These are phyloP conservation scores for Nymphalis urticae DNA, from an alignment of 2,888 invertebrate species.

Conservation along the genomic window DNA sequence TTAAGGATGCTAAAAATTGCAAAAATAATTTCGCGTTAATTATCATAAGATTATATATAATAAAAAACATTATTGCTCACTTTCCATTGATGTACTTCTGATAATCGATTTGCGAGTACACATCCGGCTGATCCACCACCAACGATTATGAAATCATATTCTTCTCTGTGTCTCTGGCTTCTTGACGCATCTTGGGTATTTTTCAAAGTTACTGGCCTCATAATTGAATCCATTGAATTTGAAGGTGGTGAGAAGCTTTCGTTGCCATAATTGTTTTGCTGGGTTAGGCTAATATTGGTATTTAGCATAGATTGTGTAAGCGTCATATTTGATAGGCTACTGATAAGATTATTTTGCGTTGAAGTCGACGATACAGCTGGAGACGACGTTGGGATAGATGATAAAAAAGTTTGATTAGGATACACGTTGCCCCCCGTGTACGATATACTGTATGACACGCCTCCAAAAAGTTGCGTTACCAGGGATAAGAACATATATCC, in stretches of 20 bases:
- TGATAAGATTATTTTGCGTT: no score
- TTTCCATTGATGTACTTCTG: conserved; percentile 72
- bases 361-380: no score
- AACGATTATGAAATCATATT: conserved; percentile 83
- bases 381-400: no score
- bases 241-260: not conserved
- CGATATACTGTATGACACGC: conserved; percentile 64
- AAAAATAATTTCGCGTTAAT: no score
- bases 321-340: no score
- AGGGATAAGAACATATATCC: conserved; percentile 82
- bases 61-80: not conserved
- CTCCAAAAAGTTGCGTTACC: conserved; percentile 80
- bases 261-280: not conserved
- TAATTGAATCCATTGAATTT: not conserved
- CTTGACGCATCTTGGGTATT: no score
- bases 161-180: conserved; percentile 26
- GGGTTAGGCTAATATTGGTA: no score
- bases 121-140: conserved; percentile 87
- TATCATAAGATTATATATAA: not conserved
- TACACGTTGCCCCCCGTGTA: conserved; percentile 17
- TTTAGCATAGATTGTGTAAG: no score
- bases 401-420: not conserved
- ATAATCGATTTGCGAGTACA: conserved; percentile 84
- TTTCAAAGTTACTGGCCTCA: no score
- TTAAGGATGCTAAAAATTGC: no score